phyloP scores from a whole-genome alignment of 1,140 invertebrate species.

The Ostrea denselamellosa region DNA sequence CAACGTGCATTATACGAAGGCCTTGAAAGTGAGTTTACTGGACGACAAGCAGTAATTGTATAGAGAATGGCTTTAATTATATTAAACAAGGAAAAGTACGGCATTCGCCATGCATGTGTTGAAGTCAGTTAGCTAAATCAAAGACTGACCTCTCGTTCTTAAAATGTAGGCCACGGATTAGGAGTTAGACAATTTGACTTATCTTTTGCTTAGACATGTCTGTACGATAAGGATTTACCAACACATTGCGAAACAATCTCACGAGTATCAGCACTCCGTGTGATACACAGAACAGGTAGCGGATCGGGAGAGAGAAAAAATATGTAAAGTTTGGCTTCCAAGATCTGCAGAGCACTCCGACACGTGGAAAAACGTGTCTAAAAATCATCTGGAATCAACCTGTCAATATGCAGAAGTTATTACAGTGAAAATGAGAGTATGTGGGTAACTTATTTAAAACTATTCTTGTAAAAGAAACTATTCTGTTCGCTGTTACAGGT shows the following conservation, averaged over 20 bases:
- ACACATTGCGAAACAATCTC: constrained; percentile 26
- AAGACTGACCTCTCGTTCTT: constrained; percentile 26
- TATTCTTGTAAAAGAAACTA: not conserved
- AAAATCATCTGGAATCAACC: constrained; percentile 7
- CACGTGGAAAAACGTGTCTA: not conserved
- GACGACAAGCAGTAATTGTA: not conserved
- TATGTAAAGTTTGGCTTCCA: not conserved
- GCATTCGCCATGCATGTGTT: constrained; percentile 34
- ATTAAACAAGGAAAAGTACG: constrained; percentile 38
- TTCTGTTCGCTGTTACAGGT: not conserved
- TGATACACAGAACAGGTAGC: constrained; percentile 4
- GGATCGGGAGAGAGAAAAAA: not conserved
- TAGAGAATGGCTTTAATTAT: constrained; percentile 36
- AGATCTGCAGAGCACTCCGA: not conserved
- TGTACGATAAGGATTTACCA: not conserved
- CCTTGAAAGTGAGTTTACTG: constrained; percentile 21
- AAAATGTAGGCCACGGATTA: constrained; percentile 31
- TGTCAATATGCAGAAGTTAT: not conserved
- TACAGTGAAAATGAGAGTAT: not conserved
- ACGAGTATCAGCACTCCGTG: constrained; percentile 2
- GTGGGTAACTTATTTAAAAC: too few relatives aligned
- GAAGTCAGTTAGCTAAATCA: constrained; percentile 33
- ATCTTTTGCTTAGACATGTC: constrained; percentile 25
- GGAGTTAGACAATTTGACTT: constrained; percentile 33
- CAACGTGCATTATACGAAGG: not conserved